These are phyloP conservation scores for Orthosia cruda DNA, from an alignment of 2,888 invertebrate genomes.

Conservation along the genomic window DNA sequence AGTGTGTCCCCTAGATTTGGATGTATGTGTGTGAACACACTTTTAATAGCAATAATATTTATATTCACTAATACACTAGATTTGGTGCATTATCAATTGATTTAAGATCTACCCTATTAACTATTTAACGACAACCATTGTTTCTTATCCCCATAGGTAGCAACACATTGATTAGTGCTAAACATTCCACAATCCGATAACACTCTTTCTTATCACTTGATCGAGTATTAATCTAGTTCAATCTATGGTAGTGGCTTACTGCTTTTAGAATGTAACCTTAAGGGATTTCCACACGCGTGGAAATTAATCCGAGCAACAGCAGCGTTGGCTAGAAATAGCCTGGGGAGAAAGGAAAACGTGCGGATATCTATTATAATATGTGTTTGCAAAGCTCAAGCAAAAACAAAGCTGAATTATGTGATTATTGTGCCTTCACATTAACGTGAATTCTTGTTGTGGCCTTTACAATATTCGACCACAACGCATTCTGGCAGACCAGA, in stretches of 20 bases:
- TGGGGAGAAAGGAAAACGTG: not conserved
- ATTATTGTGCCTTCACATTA: no score
- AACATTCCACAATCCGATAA: not conserved
- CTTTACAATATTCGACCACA: no score
- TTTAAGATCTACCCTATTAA: no score
- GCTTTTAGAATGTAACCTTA: constrained; percentile 6
- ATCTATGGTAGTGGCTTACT: not conserved
- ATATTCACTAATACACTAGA: no score
- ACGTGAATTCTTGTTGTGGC: no score
- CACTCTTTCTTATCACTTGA: constrained; percentile 1
- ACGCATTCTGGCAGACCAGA: no score
- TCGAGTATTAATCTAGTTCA: constrained; percentile 15
- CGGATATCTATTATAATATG: not conserved
- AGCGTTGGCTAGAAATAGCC: constrained; percentile 15
- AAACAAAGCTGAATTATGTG: not conserved
- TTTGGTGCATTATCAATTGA: no score
- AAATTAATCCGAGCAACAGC: not conserved
- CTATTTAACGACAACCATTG: not conserved
- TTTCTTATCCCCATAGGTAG: not conserved
- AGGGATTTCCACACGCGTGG: constrained; percentile 1
- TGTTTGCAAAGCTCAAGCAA: not conserved
- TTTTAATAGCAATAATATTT: no score
- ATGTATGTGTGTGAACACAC: no score
- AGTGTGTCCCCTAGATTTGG: no score
- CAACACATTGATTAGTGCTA: not conserved